phyloP scores from a whole-genome alignment of 2,113 vertebrate species.

The Cinclus mexicanus region DNA sequence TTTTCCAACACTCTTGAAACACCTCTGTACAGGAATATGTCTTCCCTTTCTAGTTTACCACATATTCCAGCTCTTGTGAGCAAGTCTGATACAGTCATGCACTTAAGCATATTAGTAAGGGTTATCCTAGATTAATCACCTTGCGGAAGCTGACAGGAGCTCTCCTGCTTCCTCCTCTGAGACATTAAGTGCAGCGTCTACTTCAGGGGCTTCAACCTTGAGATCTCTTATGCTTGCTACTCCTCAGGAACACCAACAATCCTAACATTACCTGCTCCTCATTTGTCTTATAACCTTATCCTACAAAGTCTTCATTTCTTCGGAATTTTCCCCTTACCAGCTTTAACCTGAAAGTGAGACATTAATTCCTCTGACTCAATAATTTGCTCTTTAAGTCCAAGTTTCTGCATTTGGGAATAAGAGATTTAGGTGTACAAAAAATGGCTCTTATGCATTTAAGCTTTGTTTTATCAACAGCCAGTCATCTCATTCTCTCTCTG shows the following conservation, averaged over 20 bases:
- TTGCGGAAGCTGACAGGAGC: neutral
- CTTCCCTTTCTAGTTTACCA: neutral
- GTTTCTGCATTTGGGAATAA: neutral
- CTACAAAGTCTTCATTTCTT: neutral
- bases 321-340: neutral
- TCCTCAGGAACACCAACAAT: neutral
- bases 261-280: neutral
- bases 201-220: neutral
- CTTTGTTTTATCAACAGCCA: neutral
- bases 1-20: neutral
- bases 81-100: neutral
- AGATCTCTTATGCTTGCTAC: neutral
- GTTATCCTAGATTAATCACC: neutral
- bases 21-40: neutral
- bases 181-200: neutral
- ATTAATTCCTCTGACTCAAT: neutral
- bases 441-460: neutral
- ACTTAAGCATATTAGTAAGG: neutral
- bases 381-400: neutral
- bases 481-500: neutral
- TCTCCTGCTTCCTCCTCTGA: neutral
- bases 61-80: neutral
- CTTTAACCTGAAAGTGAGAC: neutral
- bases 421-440: neutral
- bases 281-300: neutral